Base-by-base conservation (phyloP, 2,888 invertebrate genomes). In the Bhutanitis thaidina region DNA sequence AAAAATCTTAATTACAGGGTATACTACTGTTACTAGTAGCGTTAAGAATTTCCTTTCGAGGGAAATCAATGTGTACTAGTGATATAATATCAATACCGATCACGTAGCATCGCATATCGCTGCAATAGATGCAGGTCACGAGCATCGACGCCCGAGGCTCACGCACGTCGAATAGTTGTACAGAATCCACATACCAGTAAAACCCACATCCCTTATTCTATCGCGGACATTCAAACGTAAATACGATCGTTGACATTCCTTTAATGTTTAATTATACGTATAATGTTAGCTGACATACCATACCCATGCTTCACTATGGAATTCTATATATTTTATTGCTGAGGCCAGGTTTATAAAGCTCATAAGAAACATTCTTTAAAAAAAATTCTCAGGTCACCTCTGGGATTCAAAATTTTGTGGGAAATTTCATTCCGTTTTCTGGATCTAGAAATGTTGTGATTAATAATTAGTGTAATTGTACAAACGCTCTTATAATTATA, bases 151-250 rank as follows among this genome's bases (percentile, higher is more conserved):
- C 57, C 56, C 55, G 58, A 54, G 62, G 58, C 58, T 52, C 59
- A 59, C 65, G 57, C 55, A 55, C 54, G 57, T 55, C 55, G 53
- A 58, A 51, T 57, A 55, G 58, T 52, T 58, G 45, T 52, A 54
- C 52, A 57, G 62, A 58, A 60, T 58, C 59, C 65, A 64, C 61
- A 62, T 61, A 59, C 60, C 58, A 58, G 61, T 65, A 66, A 61
- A 64, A 61, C 60, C 68, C 65, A 12, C 34, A 34, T 34, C 34
- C 13, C 32, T 12, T 32, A 32, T 32, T 32, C 64, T 46, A 54
- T 61, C 60, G 61, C 61, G 63, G 56, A 67, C 56, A 62, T 57
- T 32, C 32, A 55, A 7, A 12, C 32, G 3, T 34, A 34, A 34
- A 12, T 34, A 34, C 10, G 34, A 7, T 34, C 34, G 12, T n/a